Percentiles rank a stretch among this genome's conserved stretches.
Conservation (phyloP, 2,113 vertebrate species). For the Osmerus eperlanus region DNA sequence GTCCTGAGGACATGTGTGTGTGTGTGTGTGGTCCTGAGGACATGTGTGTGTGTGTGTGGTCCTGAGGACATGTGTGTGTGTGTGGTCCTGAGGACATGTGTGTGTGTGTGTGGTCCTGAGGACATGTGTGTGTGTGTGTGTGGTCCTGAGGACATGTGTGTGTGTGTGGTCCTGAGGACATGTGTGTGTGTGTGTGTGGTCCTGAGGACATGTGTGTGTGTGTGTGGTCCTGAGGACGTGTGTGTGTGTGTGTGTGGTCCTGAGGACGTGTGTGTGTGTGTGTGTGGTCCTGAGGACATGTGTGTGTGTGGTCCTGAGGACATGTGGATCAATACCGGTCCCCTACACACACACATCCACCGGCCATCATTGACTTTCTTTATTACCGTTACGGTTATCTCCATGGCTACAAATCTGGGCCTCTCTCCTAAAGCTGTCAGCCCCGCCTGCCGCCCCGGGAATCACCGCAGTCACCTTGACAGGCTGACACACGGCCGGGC, state of each 20-base stretch:
- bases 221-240: not conserved
- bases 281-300: not conserved
- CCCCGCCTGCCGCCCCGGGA: constrained; percentile 56
- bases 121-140: not conserved
- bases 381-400: constrained; percentile 72
- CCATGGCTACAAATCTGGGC: constrained; percentile 69
- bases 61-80: not conserved
- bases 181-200: not conserved
- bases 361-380: constrained; percentile 73
- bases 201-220: not conserved
- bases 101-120: not conserved
- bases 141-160: not conserved
- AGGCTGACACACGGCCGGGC: constrained; percentile 45
- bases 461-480: constrained; percentile 73
- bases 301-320: not conserved
- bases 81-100: not conserved
- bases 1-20: too few relatives aligned
- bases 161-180: not conserved
- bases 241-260: not conserved
- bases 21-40: not conserved
- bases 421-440: constrained; percentile 73
- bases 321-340: constrained; percentile 14
- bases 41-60: too few relatives aligned
- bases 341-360: constrained; percentile 23
- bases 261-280: not conserved